These are phyloP conservation scores for Drosophila erecta DNA, from an alignment of 1,140 invertebrate species.

Conservation along the genomic window DNA sequence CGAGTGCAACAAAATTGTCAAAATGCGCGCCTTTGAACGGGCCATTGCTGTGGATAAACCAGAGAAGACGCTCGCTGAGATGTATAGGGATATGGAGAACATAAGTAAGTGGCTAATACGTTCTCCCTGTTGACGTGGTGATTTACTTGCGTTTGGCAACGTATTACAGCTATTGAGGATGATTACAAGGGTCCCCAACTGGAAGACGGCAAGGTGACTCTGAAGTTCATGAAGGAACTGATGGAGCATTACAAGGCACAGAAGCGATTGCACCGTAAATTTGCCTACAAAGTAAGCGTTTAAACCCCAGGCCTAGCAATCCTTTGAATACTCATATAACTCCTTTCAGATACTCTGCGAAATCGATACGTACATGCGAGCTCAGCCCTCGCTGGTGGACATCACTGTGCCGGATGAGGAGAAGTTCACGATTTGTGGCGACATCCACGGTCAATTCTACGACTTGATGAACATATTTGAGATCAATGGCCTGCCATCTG, in stretches of 20 bases:
- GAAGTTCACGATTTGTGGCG: constrained; percentile 99
- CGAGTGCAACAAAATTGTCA: constrained; percentile 98
- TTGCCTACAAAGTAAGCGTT: constrained; percentile 95
- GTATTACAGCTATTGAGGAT: constrained; percentile 93
- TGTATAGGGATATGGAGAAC: constrained; percentile 92
- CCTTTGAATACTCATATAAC: not conserved
- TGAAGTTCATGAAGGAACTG: constrained; percentile 93
- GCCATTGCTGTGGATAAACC: constrained; percentile 97
- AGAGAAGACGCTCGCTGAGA: constrained; percentile 93
- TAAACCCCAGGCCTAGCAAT: too few species aligned
- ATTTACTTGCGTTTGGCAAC: too few species aligned
- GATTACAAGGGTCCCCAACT: constrained; percentile 96
- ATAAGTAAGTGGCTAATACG: constrained; percentile 90
- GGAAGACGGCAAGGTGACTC: constrained; percentile 94
- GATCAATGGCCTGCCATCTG: constrained; percentile 97
- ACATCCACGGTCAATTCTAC: constrained; percentile 99
- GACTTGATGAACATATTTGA: constrained; percentile 99
- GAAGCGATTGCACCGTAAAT: constrained; percentile 97
- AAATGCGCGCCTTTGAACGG: constrained; percentile 97
- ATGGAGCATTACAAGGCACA: constrained; percentile 96
- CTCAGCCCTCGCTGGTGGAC: constrained; percentile 95
- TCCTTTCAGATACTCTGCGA: constrained; percentile 94
- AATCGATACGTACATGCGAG: constrained; percentile 93
- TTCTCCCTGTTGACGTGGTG: not conserved
- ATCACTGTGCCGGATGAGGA: constrained; percentile 93